phyloP scores from a whole-genome alignment of 2,113 vertebrate genomes.

The Leiothrix lutea region DNA sequence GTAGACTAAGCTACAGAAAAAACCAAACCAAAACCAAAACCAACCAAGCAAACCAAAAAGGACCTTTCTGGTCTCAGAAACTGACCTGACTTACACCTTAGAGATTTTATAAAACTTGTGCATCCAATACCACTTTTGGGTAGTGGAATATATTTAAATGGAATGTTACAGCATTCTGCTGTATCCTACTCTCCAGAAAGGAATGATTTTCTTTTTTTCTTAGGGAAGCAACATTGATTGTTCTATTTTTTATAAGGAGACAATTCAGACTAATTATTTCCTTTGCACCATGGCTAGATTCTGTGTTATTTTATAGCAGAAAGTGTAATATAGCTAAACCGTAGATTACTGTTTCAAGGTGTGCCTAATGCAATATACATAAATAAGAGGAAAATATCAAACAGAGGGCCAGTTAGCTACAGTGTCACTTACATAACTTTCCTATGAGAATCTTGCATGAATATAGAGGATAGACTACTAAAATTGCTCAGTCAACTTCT shows the following conservation, averaged over 20 bases:
- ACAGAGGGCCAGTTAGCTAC: background rate
- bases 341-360: background rate
- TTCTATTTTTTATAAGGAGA: background rate
- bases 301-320: background rate
- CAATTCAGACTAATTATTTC: background rate
- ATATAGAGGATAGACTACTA: background rate
- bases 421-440: background rate
- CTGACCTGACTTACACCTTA: background rate
- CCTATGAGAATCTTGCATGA: background rate
- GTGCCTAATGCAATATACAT: background rate
- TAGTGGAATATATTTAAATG: background rate
- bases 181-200: background rate
- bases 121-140: background rate
- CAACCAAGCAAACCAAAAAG: background rate
- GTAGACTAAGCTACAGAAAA: background rate
- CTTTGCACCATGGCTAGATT: background rate
- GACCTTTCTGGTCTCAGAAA: background rate
- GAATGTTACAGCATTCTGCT: background rate
- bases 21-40: accelerated
- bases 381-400: background rate
- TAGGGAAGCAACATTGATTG: accelerated
- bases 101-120: background rate
- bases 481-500: background rate
- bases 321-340: background rate
- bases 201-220: background rate